phyloP scores from a whole-genome alignment of 1,140 invertebrate genomes.

The Zaprionus taronus region DNA sequence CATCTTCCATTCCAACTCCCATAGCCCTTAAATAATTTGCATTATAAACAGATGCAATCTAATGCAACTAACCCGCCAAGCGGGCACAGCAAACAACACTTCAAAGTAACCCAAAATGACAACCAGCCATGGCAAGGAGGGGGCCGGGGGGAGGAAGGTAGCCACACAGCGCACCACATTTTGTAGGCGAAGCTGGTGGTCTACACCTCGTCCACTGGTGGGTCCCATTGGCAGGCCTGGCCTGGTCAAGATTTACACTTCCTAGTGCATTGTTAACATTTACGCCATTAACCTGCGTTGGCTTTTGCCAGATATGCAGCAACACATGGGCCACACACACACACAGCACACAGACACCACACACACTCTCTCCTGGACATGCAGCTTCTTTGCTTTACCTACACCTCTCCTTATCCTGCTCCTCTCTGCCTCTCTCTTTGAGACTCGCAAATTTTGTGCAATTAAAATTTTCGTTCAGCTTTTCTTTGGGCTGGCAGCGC shows the following conservation, averaged over 20 bases:
- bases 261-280: slow-evolving; percentile 82
- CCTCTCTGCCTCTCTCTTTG: neutral
- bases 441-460: slow-evolving; percentile 70
- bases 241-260: slow-evolving; percentile 72
- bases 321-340: slow-evolving; percentile 65
- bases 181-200: neutral
- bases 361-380: neutral
- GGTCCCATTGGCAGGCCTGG: slow-evolving; percentile 18
- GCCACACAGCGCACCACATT: neutral
- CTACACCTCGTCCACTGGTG: neutral
- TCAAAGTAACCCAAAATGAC: slow-evolving; percentile 27
- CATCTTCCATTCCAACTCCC: neutral
- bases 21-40: neutral
- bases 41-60: slow-evolving; percentile 9
- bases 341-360: neutral
- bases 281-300: slow-evolving; percentile 81
- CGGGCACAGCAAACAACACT: slow-evolving; percentile 9
- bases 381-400: slow-evolving; percentile 22
- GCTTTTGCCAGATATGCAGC: slow-evolving; percentile 70
- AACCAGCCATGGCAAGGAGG: neutral
- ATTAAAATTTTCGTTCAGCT: slow-evolving; percentile 80
- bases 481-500: slow-evolving; percentile 53
- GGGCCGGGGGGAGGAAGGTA: too few species aligned
- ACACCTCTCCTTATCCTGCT: neutral
- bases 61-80: neutral